Evolutionary conservation across 2,113 vertebrate genomes (phyloP), one percentile per base, ranked within the genome.

Genomic region (Mystacornis crossleyi): DNA sequence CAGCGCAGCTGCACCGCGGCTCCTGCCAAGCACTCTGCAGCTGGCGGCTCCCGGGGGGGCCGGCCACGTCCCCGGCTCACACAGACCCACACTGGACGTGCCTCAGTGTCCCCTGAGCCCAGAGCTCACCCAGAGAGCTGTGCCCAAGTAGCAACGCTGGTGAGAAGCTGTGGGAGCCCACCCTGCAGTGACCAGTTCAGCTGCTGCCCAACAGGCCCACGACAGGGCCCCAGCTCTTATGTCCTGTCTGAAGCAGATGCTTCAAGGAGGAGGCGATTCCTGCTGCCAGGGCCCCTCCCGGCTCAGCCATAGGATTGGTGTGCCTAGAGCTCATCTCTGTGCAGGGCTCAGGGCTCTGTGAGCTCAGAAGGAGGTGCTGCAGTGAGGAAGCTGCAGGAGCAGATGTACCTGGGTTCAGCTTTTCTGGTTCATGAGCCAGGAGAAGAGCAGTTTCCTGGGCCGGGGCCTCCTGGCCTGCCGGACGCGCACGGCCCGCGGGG

Each of bases 371-470:
- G 43, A 67, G 26, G 85, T 90, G 86, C 90, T 82, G 80, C 78
- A 89, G 93, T 96, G 94, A 94, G 43, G 67, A 91, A 93, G 65
- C 54, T 61, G 83, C 88, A 96, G 81, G 81, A 83, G 88, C 88
- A 43, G n/a, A 62, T 64, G 69, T 48, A 53, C 70, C 85, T 48
- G 55, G 71, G 50, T 70, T 98, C 98, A 98, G 91, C 95, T 97
- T 89, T 97, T 98, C 84, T 98, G 98, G 84, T 98, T 97, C 81
- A 94, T 83, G 58, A 99, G 97, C 98, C 99, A 99, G 74, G 98
- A 99, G 62, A 99, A 97, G 51, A 99, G 98, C 54, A 98, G 95
- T 75, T 97, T 97, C 45, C 97, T 98, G 18, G 97, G 95, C 55
- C 94, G 21, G 14, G 95, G 75, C 38, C 72, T 55, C 1, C 96